These are phyloP conservation scores for Castor canadensis DNA, from an alignment of 2,113 vertebrate species.

Conservation along the genomic window DNA sequence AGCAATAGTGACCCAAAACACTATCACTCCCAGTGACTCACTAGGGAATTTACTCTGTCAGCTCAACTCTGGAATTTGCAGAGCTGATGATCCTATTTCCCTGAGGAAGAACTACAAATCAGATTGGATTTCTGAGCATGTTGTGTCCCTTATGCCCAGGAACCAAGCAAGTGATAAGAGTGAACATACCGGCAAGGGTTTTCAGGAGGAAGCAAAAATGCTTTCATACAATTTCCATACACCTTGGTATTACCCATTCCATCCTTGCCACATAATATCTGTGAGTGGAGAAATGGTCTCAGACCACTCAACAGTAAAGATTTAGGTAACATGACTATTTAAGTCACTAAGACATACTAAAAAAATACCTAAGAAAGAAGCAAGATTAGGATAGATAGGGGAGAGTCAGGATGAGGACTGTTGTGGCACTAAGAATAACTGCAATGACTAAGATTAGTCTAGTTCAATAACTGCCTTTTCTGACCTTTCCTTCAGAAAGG, in stretches of 20 bases:
- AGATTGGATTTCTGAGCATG: background rate
- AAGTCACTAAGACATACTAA: background rate
- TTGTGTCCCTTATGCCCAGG: background rate
- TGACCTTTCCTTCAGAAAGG: background rate
- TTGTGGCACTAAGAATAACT: background rate
- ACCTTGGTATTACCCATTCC: background rate
- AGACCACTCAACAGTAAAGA: background rate
- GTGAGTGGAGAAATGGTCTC: background rate
- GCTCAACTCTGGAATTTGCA: background rate
- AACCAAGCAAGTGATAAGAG: background rate
- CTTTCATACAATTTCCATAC: background rate
- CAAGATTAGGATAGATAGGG: background rate
- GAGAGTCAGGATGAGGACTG: background rate
- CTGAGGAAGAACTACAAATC: background rate
- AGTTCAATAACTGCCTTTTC: background rate
- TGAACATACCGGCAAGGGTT: background rate
- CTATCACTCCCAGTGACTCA: background rate
- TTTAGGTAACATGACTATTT: background rate
- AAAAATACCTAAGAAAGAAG: background rate
- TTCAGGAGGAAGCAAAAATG: background rate
- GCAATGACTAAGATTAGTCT: background rate
- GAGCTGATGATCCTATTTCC: too few relatives aligned
- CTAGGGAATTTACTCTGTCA: background rate
- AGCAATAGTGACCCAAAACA: background rate
- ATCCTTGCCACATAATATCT: background rate